These are phyloP conservation scores for Halcyon smyrnensis DNA, from an alignment of 2,797 vertebrate genomes.

Conservation along the genomic window DNA sequence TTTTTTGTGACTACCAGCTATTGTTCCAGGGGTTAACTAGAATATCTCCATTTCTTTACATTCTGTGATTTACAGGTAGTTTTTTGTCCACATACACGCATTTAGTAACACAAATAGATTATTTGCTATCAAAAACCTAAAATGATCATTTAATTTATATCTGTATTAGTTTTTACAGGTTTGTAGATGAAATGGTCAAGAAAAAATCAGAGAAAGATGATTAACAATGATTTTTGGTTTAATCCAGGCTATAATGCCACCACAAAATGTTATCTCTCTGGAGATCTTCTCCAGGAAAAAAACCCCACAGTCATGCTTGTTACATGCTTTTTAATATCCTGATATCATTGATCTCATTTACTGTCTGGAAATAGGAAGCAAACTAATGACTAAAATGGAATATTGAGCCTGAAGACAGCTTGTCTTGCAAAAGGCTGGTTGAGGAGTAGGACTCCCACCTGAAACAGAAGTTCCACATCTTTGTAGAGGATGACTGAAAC, in stretches of 20 bases:
- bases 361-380: neutral
- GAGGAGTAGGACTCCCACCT: neutral
- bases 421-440: neutral
- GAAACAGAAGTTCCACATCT: neutral
- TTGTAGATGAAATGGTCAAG: neutral
- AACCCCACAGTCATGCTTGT: neutral
- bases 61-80: neutral
- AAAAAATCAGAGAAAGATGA: neutral
- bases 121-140: neutral
- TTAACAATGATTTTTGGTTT: neutral
- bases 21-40: neutral
- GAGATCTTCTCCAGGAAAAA: neutral
- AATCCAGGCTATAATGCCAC: neutral
- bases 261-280: neutral
- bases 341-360: neutral
- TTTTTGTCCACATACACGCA: neutral
- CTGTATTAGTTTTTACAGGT: neutral
- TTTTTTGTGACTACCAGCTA: neutral
- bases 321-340: neutral
- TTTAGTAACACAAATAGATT: neutral
- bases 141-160: neutral
- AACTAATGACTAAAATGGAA: neutral
- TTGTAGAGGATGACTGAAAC: neutral
- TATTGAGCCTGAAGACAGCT: neutral
- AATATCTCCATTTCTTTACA: neutral